phyloP scores from a whole-genome alignment of 1,140 invertebrate genomes.

The Apolygus lucorum region DNA sequence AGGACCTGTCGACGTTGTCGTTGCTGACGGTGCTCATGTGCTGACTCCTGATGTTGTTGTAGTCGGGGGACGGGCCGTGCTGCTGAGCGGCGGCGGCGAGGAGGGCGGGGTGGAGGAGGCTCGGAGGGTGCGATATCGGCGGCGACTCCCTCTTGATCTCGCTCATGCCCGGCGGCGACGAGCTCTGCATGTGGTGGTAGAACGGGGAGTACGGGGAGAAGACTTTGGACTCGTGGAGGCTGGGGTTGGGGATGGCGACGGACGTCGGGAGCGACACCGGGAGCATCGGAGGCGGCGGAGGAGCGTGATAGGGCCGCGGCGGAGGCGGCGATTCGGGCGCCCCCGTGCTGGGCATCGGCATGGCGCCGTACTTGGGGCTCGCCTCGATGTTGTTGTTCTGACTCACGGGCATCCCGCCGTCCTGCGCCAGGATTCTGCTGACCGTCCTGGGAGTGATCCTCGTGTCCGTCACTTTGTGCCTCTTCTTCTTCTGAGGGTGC shows the following conservation, averaged over 20 bases:
- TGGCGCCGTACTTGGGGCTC: slow-evolving; percentile 39
- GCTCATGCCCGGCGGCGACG: slow-evolving; percentile 34
- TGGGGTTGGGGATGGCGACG: slow-evolving; percentile 92
- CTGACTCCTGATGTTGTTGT: slow-evolving; percentile 54
- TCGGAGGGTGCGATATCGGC: slow-evolving; percentile 36
- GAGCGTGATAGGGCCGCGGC: slow-evolving; percentile 58
- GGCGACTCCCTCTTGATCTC: slow-evolving; percentile 35
- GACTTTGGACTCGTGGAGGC: slow-evolving; percentile 87
- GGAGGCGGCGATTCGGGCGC: slow-evolving; percentile 47
- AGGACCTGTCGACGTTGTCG: slow-evolving; percentile 70
- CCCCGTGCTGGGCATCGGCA: slow-evolving; percentile 39
- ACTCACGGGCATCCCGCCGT: slow-evolving; percentile 58
- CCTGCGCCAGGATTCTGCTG: slow-evolving; percentile 71
- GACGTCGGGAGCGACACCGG: slow-evolving; percentile 81
- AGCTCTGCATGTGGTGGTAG: slow-evolving; percentile 46
- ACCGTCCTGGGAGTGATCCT: slow-evolving; percentile 86
- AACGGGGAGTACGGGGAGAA: slow-evolving; percentile 84
- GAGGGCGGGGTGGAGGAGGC: slow-evolving; percentile 55
- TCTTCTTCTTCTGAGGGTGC: slow-evolving; percentile 89
- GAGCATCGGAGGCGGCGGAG: slow-evolving; percentile 71
- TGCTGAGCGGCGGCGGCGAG: slow-evolving; percentile 61
- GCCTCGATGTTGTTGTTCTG: slow-evolving; percentile 28
- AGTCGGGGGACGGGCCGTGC: slow-evolving; percentile 61
- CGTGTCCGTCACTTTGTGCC: slow-evolving; percentile 94
- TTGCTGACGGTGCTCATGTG: slow-evolving; percentile 29